These are phyloP conservation scores for Drosophila erecta DNA, from an alignment of 1,140 invertebrate species.

Conservation along the genomic window DNA sequence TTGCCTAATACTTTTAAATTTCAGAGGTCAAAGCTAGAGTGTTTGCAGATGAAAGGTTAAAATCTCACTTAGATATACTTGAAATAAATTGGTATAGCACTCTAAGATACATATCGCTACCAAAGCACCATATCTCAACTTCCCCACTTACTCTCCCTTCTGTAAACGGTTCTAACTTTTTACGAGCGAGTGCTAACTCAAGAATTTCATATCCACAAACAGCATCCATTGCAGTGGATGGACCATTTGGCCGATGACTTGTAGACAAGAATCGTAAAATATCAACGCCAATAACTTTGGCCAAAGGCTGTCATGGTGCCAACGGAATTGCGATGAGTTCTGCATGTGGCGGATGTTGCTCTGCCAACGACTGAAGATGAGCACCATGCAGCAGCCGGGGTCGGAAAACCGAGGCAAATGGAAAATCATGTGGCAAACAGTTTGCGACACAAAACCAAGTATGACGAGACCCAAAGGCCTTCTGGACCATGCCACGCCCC, in stretches of 20 bases:
- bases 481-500: slow-evolving; percentile 16
- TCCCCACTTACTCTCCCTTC: slow-evolving; percentile 6
- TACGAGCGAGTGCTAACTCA: slow-evolving; percentile 19
- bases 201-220: slow-evolving; percentile 32
- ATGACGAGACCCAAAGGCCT: slow-evolving; percentile 21
- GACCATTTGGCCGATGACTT: slow-evolving; percentile 54
- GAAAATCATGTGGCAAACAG: slow-evolving; percentile 32
- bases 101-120: background rate
- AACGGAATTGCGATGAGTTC: slow-evolving; percentile 12
- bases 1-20: slow-evolving; percentile 19
- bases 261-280: slow-evolving; percentile 62
- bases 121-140: background rate
- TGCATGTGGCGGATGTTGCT: slow-evolving; percentile 3
- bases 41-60: slow-evolving; percentile 5
- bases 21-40: background rate
- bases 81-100: background rate
- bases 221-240: slow-evolving; percentile 40
- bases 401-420: slow-evolving; percentile 3
- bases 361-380: slow-evolving; percentile 56
- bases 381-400: slow-evolving; percentile 53
- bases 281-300: slow-evolving; percentile 58
- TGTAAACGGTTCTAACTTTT: slow-evolving; percentile 27
- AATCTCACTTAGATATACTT: background rate
- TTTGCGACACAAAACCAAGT: slow-evolving; percentile 6
- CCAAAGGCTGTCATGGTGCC: slow-evolving; percentile 21